Percentiles rank a stretch among this genome's conserved stretches.
phyloP scores from a whole-genome alignment of 2,888 invertebrate species.

The Oconnorella tubifera region DNA sequence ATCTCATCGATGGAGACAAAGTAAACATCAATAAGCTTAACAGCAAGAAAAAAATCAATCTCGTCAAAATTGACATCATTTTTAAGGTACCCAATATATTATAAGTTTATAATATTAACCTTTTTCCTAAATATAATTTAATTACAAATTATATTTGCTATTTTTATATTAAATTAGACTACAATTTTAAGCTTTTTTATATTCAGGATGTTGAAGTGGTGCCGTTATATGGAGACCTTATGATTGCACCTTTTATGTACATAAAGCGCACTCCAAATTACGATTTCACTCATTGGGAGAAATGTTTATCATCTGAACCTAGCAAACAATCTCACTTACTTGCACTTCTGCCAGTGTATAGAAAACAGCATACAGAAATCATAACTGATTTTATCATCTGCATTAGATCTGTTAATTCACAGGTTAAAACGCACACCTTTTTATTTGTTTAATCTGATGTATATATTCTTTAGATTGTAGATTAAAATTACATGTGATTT shows the following conservation, averaged over 20 bases:
- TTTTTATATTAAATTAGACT: background rate
- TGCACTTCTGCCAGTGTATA: slow-evolving; percentile 58
- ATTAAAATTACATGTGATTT: too few relatives aligned
- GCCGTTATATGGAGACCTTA: slow-evolving; percentile 89
- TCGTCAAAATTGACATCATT: too few relatives aligned
- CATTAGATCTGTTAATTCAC: background rate
- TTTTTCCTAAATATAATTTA: too few relatives aligned
- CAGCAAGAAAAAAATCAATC: too few relatives aligned
- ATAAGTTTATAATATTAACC: too few relatives aligned
- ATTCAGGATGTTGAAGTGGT: slow-evolving; percentile 33
- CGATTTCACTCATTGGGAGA: slow-evolving; percentile 38
- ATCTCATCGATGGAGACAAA: too few relatives aligned
- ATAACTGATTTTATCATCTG: slow-evolving; percentile 29
- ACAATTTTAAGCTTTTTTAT: background rate
- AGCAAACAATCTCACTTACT: slow-evolving; percentile 69
- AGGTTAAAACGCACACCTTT: background rate
- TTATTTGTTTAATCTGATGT: background rate
- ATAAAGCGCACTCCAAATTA: slow-evolving; percentile 67
- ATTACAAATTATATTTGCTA: background rate
- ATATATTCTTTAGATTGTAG: too few relatives aligned
- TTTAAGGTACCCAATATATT: too few relatives aligned
- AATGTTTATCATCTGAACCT: slow-evolving; percentile 68
- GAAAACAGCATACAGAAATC: slow-evolving; percentile 28
- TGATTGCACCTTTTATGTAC: slow-evolving; percentile 95
- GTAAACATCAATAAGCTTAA: too few relatives aligned